A percentile compares a stretch with the other conserved stretches of the same genome.
These are phyloP conservation scores for Drosophila aldrichi DNA, from an alignment of 2,888 invertebrate species.

Conservation along the genomic window DNA sequence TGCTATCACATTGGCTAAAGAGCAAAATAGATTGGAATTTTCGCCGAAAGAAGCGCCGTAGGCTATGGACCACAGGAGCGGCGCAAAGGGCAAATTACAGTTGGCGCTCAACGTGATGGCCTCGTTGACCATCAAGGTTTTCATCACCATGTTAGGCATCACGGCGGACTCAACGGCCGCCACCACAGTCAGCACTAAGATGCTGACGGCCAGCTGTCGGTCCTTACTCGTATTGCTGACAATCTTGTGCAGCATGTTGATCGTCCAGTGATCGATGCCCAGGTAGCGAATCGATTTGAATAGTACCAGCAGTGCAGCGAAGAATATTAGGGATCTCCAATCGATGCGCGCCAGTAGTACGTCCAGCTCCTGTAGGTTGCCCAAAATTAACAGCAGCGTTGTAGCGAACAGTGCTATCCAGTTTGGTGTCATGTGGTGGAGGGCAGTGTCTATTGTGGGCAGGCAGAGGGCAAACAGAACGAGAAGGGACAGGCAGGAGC, in stretches of 20 bases:
- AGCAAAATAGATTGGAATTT: slow-evolving; percentile 95
- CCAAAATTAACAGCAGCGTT: slow-evolving; percentile 90
- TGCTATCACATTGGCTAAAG: slow-evolving; percentile 95
- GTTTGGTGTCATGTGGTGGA: slow-evolving; percentile 87
- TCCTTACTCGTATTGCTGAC: slow-evolving; percentile 88
- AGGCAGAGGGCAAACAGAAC: not conserved
- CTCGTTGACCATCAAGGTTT: slow-evolving; percentile 95
- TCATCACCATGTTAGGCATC: slow-evolving; percentile 95
- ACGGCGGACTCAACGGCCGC: slow-evolving; percentile 93
- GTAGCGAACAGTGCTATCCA: slow-evolving; percentile 95
- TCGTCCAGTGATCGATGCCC: slow-evolving; percentile 92
- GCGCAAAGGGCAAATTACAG: slow-evolving; percentile 90
- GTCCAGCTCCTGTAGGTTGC: slow-evolving; percentile 92
- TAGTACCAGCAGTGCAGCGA: slow-evolving; percentile 93
- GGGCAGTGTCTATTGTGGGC: not conserved
- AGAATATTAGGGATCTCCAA: slow-evolving; percentile 95
- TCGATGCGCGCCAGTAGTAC: slow-evolving; percentile 92
- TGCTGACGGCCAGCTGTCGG: slow-evolving; percentile 89
- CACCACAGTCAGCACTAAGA: slow-evolving; percentile 92
- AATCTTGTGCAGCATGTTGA: slow-evolving; percentile 88
- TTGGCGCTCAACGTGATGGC: slow-evolving; percentile 88
- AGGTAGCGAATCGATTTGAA: slow-evolving; percentile 94
- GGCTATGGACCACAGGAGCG: slow-evolving; percentile 93
- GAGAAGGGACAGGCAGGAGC: slow-evolving; percentile 89
- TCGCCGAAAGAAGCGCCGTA: slow-evolving; percentile 96